Evolutionary conservation across 2,888 invertebrate genomes (phyloP), one percentile per base, ranked within the genome.

Genomic region (Cactoblastis cactorum): DNA sequence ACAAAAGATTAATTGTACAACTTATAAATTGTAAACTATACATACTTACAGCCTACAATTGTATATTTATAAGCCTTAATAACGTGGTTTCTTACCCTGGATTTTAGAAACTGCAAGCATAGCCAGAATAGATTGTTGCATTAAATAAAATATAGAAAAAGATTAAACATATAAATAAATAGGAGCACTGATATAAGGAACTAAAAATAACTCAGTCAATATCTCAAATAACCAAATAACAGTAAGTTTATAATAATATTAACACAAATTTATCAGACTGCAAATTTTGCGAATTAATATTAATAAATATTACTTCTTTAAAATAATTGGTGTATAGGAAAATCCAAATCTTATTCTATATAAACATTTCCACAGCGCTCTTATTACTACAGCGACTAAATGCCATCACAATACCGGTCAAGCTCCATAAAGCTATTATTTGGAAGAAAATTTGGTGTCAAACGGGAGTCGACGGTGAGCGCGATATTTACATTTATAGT

Each of bases 301-400:
- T 28, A n/a, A 6, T 43, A 43, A 43, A 43, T 28, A 43, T 43
- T 43, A 43, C 14, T 43, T 43, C 43, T 43, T 43, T 43, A 28
- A 43, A 43, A 43, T 43, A 32, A 28, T 28, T 43, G 28, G 43
- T n/a, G 15, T 43, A 15, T 80, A 84, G 74, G 79, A 83, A 84
- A 86, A 87, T 87, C 84, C 87, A 86, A 84, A 87, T 78, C 88
- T 89, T 89, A 89, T 68, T 71, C 86, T 87, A 88, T 87, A 87
- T 87, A 83, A 81, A 88, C 86, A 89, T 79, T 79, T 84, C 80
- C 80, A 83, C 80, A 75, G 75, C 79, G 68, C 80, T 75, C 81
- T 83, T 82, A 83, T 65, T 77, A 67, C 80, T 85, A 86, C 67
- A 80, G 78, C 80, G 63, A 79, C 76, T 81, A 83, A 82, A 83